Evolutionary conservation across 2,888 invertebrate genomes (phyloP), one percentile per base, ranked within the genome.

Genomic region (Drosophila stalkeri): DNA sequence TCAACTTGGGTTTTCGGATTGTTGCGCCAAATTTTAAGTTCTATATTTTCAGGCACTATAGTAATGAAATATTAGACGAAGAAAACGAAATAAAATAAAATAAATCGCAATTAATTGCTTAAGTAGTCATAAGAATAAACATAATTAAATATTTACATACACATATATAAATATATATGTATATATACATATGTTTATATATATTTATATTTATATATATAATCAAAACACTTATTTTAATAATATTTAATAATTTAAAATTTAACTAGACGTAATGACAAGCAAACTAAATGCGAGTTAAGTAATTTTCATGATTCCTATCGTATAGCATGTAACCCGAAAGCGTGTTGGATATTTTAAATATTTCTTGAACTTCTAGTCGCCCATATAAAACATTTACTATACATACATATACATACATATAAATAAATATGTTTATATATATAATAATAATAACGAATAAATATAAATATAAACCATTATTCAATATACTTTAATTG

Each of bases 281-380:
- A 60, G 46, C 46, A 52, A 62, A 59, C 56, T 39, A 70, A 77
- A 74, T 72, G 75, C 78, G 73, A 86, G 78, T 75, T 72, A 75
- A 80, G 86, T 88, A 85, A 84, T 82, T 90, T 88, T 86, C 89
- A 90, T 86, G 85, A 86, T 86, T 86, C 85, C 85, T 86, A 85
- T 88, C 77, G 72, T 80, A 80, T 85, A 85, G 85, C 73, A 57
- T 72, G 75, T 89, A 82, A 74, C 86, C 83, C 74, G 68, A 84
- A 59, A 77, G 65, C 56, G 77, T 77, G 73, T 84, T 67, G 70
- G 70, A 75, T 72, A 81, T 82, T 82, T 83, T 70, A 76, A 86
- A 65, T 74, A 82, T 83, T 89, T 88, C 85, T 86, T 88, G 73
- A 86, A 90, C 82, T 86, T 86, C 85, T 86, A 86, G 85, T 86